Percentiles rank a stretch among this genome's conserved stretches.
Conservation (phyloP, 92 coral and sea anemone species). For the Phymanthus crucifer region DNA sequence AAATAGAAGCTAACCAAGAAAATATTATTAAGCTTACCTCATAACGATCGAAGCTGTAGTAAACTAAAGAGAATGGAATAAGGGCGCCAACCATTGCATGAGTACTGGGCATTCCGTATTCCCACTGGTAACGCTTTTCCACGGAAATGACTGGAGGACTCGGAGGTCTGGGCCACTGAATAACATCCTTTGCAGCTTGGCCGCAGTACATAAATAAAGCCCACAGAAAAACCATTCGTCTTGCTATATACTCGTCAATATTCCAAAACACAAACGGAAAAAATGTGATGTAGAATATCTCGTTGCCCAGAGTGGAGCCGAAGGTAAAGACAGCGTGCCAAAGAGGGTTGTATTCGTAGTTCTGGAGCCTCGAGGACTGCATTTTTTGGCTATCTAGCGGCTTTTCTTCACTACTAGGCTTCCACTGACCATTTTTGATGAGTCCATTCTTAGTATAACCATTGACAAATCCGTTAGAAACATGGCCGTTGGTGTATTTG, state of each 20-base stretch:
- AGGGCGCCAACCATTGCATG: conserved; percentile 96
- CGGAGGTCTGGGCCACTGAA: conserved; percentile 92
- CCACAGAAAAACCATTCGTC: conserved; percentile 74
- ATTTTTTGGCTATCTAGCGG: conserved; percentile 28
- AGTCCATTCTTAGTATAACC: conserved; percentile 37
- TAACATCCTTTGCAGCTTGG: conserved; percentile 85
- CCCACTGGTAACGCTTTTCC: conserved; percentile 81
- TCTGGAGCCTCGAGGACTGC: conserved; percentile 31
- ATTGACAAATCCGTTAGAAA: conserved; percentile 32
- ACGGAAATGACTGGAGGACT: conserved; percentile 88
- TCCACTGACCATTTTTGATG: conserved; percentile 35
- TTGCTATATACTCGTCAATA: conserved; percentile 75
- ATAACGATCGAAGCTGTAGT: conserved; percentile 86
- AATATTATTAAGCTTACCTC: conserved; percentile 62
- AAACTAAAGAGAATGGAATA: conserved; percentile 84
- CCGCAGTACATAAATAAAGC: conserved; percentile 87
- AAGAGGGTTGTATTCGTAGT: conserved; percentile 69
- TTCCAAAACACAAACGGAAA: conserved; percentile 95
- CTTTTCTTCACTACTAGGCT: conserved; percentile 11
- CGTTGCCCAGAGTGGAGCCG: conserved; percentile 93
- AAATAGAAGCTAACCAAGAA: neutral
- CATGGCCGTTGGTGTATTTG: conserved; percentile 46
- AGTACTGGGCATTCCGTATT: conserved; percentile 95
- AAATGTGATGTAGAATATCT: conserved; percentile 79
- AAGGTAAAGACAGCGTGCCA: conserved; percentile 74